Base-by-base conservation (phyloP, 2,113 vertebrate species). In the Macrotis lagotis region DNA sequence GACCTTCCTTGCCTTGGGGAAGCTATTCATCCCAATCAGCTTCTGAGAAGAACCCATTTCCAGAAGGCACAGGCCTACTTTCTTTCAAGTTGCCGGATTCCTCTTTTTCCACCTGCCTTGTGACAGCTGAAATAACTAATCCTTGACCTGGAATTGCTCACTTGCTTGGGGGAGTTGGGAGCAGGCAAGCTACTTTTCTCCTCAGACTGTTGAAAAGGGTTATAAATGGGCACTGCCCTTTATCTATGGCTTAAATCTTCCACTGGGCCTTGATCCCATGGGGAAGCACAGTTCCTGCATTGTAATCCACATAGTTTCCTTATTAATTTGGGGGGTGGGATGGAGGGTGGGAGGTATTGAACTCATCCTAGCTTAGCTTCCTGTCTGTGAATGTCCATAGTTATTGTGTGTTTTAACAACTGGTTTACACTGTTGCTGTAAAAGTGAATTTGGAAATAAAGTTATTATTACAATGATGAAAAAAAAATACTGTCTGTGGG, bases 401-500 rank as follows among this genome's bases (percentile, higher is more conserved):
- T 99, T 99, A 98, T 97, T 98, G 99, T 99, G 99, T 98, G 99
- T 99, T 99, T 99, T 98, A 99, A 99, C 99, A 99, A 99, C 99
- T 99, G 98, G 99, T 99, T 99, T 99, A 99, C 99, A 99, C 98
- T 98, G 99, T 99, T 99, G 99, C 99, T 99, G 99, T 99, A 99
- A 98, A 99, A 99, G 99, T 99, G 99, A 99, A 99, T 99, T 99
- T 99, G 99, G 99, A 99, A 99, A 99, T 99, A 99, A 99, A 99
- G 98, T 98, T 98, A 98, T 99, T 99, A 99, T 98, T 98, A 99
- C n/a, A n/a, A n/a, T 97, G 98, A 97, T 96, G 98, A 97, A 83
- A 96, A 92, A 53, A 89, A 96, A 48, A 66, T 59, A 83, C 93
- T 96, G 53, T 8, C 14, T 48, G 51, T 94, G 95, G 24, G 91